These are phyloP conservation scores for Eidolon dupreanum DNA, from an alignment of 2,797 vertebrate genomes.

Conservation along the genomic window DNA sequence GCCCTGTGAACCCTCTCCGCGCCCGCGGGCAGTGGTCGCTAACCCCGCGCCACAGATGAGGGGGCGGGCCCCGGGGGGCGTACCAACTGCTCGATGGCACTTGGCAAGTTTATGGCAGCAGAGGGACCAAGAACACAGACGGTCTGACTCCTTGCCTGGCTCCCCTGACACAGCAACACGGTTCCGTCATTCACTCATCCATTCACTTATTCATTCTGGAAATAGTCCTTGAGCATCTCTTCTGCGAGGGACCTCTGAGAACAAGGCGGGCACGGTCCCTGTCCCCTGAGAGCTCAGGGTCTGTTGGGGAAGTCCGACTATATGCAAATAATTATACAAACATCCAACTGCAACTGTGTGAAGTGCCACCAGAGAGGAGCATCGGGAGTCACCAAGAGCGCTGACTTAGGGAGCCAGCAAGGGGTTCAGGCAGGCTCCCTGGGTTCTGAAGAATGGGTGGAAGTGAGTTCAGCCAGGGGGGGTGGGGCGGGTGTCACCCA, in stretches of 20 bases:
- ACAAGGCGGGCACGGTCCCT: neutral
- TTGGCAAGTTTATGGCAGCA: neutral
- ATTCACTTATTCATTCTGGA: neutral
- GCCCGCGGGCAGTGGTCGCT: rapidly evolving
- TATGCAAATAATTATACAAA: neutral
- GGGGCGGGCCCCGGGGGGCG: neutral
- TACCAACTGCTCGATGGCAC: neutral
- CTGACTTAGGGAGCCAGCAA: neutral
- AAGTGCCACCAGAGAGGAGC: neutral
- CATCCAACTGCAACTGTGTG: neutral
- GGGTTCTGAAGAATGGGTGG: neutral
- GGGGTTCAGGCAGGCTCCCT: neutral
- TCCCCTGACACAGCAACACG: neutral
- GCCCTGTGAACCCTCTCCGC: too few relatives aligned
- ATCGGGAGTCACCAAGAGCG: neutral
- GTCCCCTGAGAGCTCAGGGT: neutral
- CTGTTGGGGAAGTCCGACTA: neutral
- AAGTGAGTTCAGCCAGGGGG: neutral
- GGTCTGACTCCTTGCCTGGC: neutral
- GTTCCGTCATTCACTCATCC: neutral
- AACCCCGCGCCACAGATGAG: neutral
- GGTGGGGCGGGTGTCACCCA: too few relatives aligned
- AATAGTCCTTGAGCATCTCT: neutral
- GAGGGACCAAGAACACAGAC: neutral
- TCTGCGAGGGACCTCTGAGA: neutral